A percentile compares a stretch with the other conserved stretches of the same genome.
These are phyloP conservation scores for Bombus polaris DNA, from an alignment of 1,140 invertebrate species.

Conservation along the genomic window DNA sequence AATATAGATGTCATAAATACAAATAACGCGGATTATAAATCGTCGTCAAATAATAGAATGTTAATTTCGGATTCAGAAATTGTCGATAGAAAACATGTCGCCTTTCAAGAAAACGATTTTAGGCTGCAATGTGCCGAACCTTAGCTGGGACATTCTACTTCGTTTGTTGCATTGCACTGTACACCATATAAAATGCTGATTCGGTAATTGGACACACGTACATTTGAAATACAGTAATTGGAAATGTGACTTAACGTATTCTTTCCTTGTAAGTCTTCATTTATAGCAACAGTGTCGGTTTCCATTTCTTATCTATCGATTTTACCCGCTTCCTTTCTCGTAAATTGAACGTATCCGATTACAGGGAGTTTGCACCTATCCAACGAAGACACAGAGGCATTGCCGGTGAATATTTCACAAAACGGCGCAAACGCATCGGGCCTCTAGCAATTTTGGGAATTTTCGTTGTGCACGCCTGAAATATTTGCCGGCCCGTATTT, in stretches of 20 bases:
- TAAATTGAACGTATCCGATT: neutral
- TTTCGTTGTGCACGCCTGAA: neutral
- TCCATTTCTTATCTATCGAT: neutral
- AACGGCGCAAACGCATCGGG: neutral
- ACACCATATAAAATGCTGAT: too few species aligned
- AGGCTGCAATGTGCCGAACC: too few species aligned
- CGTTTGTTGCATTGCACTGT: too few species aligned
- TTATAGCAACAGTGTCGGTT: neutral
- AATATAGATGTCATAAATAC: too few species aligned
- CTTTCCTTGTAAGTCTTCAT: neutral
- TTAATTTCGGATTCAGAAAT: too few species aligned
- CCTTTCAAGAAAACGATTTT: too few species aligned
- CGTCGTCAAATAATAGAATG: too few species aligned
- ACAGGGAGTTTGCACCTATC: neutral
- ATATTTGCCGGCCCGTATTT: slow-evolving; percentile 28
- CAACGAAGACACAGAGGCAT: neutral
- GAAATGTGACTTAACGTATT: neutral
- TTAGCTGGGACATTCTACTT: too few species aligned
- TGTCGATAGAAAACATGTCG: too few species aligned
- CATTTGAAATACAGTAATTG: too few species aligned
- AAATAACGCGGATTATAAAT: too few species aligned
- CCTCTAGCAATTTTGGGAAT: slow-evolving; percentile 19
- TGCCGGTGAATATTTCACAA: slow-evolving; percentile 3
- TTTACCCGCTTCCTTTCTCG: neutral
- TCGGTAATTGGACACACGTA: too few species aligned